phyloP scores from a whole-genome alignment of 1,140 invertebrate genomes.

The Polypedilum vanderplanki region DNA sequence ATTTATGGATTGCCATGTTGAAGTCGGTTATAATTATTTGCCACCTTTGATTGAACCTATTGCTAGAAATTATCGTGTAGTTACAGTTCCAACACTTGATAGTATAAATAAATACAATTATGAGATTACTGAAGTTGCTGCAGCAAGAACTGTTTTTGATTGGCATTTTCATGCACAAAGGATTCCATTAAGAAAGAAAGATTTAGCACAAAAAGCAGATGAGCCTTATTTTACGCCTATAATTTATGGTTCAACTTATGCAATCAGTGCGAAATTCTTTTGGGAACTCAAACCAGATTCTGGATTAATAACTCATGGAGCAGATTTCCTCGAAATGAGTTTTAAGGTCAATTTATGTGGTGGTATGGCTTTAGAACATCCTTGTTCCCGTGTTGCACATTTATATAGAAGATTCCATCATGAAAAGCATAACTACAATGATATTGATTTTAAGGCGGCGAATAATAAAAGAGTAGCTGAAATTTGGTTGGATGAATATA shows the following conservation, averaged over 20 bases:
- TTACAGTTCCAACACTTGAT: constrained; percentile 80
- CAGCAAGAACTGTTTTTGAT: constrained; percentile 73
- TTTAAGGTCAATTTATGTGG: constrained; percentile 90
- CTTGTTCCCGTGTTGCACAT: constrained; percentile 94
- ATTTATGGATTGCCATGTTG: constrained; percentile 91
- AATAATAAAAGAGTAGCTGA: constrained; percentile 72
- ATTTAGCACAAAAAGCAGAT: constrained; percentile 58
- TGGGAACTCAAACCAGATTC: constrained; percentile 93
- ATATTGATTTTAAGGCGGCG: background rate
- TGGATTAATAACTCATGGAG: constrained; percentile 89
- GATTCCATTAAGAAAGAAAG: constrained; percentile 63
- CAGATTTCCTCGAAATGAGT: constrained; percentile 94
- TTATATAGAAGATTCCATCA: constrained; percentile 67
- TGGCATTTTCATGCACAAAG: constrained; percentile 83
- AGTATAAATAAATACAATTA: constrained; percentile 72
- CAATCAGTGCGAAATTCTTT: constrained; percentile 84
- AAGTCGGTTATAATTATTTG: constrained; percentile 78
- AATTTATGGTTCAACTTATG: constrained; percentile 94
- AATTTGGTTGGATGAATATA: constrained; percentile 88
- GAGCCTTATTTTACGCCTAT: constrained; percentile 76
- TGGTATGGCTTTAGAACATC: constrained; percentile 82
- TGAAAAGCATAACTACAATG: constrained; percentile 3
- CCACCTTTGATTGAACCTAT: constrained; percentile 71
- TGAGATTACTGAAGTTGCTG: constrained; percentile 69
- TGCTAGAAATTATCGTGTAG: constrained; percentile 60